These are phyloP conservation scores for Polypedilum vanderplanki DNA, from an alignment of 1,140 invertebrate species.

Conservation along the genomic window DNA sequence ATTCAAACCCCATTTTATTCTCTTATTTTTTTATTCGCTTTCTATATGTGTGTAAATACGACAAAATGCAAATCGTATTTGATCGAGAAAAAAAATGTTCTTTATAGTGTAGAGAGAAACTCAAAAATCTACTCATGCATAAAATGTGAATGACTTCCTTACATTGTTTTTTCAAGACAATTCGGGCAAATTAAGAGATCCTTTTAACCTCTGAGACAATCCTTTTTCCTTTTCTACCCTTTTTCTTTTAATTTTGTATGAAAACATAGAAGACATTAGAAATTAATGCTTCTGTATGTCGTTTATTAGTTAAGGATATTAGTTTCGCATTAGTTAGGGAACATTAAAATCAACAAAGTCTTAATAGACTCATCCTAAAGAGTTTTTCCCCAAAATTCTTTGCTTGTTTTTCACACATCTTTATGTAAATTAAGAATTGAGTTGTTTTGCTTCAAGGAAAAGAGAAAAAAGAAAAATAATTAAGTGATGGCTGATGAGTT, in stretches of 20 bases:
- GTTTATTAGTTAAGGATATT: slow-evolving; percentile 28
- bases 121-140: too few relatives aligned
- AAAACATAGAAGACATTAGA: background rate
- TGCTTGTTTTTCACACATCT: background rate
- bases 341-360: slow-evolving; percentile 1
- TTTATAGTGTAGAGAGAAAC: too few relatives aligned
- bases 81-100: too few relatives aligned
- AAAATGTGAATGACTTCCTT: too few relatives aligned
- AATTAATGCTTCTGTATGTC: background rate
- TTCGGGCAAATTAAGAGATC: too few relatives aligned
- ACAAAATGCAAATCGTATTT: too few relatives aligned
- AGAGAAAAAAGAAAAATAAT: too few relatives aligned
- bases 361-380: background rate
- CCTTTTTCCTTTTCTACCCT: background rate
- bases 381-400: background rate
- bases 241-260: background rate
- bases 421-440: too few relatives aligned
- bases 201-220: background rate
- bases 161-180: too few relatives aligned
- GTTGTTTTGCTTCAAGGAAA: too few relatives aligned
- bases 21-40: background rate
- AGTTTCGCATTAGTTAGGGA: slow-evolving; percentile 5
- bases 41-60: background rate
- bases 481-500: too few relatives aligned
- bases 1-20: slow-evolving; percentile 20